These are phyloP conservation scores for Picus viridis DNA, from an alignment of 2,797 vertebrate species.

Conservation along the genomic window DNA sequence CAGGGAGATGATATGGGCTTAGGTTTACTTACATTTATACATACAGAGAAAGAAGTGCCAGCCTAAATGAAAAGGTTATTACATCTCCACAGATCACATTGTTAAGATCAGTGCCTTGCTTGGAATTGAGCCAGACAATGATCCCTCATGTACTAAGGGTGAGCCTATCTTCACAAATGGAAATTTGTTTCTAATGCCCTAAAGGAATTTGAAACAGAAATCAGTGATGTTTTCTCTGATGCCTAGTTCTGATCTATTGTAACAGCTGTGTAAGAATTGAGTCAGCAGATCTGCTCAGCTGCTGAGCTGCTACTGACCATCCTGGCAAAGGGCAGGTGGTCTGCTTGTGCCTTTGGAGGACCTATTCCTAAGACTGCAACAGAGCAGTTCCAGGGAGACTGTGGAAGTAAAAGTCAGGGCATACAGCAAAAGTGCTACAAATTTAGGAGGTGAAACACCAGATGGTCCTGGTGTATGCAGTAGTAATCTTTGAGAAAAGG, in stretches of 20 bases:
- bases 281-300: background rate
- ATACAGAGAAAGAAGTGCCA: background rate
- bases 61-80: background rate
- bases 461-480: fast-evolving
- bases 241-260: background rate
- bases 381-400: fast-evolving
- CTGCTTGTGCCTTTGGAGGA: background rate
- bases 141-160: background rate
- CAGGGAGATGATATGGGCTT: background rate
- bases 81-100: background rate
- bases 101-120: background rate
- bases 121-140: background rate
- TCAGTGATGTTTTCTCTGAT: background rate
- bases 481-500: background rate
- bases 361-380: background rate
- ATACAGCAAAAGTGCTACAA: background rate
- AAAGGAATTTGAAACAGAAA: background rate
- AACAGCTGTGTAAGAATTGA: background rate
- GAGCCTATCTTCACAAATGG: background rate
- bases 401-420: background rate
- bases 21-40: background rate
- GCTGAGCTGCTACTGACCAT: fast-evolving
- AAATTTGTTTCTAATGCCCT: background rate
- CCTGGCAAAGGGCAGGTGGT: fast-evolving
- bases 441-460: background rate